Base-by-base conservation (phyloP, 2,888 invertebrate species). In the Nomada goodeniana region DNA sequence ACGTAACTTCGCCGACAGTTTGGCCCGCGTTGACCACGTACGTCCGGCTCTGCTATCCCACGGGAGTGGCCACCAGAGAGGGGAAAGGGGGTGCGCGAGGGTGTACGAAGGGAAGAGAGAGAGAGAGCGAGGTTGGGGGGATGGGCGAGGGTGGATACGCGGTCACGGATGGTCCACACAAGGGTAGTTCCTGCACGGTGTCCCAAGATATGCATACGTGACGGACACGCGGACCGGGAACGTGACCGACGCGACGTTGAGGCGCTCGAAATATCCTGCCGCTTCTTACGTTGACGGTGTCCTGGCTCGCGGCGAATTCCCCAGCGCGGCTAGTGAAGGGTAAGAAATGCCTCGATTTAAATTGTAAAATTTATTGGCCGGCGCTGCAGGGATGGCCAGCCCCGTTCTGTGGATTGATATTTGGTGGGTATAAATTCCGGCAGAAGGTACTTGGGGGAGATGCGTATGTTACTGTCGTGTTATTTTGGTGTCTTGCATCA, bases 171-270 rank as follows among this genome's bases (percentile, higher is more conserved):
- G 89, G 64, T 78, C 74, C 80, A 75, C 83, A 82, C 84, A 84
- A 84, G 86, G 90, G 90, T 91, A 90, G 91, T 90, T 91, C 88
- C 86, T 84, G 82, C 85, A 87, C 90, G 89, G 88, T 89, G 91
- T 92, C 92, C 92, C 93, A 93, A 93, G 93, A 94, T 94, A 94
- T 94, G 93, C 93, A 93, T 93, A 93, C 93, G 93, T 94, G 93
- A 94, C 93, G 91, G 93, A 92, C 91, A 80, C 85, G 84, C 74
- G 86, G 77, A 82, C 86, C 78, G 79, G 59, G 83, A 86, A 88
- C 89, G 88, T 88, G 88, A 88, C 82, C 76, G 71, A 36, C 36
- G 36, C 36, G 23, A 76, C 50, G 82, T 53, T 68, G 86, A 87
- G 69, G 73, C 86, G 79, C 72, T 72, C 76, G 78, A 86, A 83